phyloP scores from a whole-genome alignment of 2,113 vertebrate genomes.

The Nothoprocta perdicaria region DNA sequence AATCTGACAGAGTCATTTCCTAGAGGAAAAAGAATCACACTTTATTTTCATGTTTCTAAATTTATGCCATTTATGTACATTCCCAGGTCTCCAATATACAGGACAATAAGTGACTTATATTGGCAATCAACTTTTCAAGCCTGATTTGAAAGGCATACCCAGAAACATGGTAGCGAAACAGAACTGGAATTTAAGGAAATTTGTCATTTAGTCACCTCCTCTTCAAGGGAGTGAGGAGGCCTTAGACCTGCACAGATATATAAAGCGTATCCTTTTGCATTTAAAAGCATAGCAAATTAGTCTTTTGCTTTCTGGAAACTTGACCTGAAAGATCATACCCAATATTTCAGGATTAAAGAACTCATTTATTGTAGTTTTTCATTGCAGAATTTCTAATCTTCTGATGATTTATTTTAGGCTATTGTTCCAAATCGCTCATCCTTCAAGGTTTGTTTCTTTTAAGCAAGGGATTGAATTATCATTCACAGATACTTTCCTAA shows the following conservation, averaged over 20 bases:
- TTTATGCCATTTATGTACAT: background rate
- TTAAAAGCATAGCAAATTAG: background rate
- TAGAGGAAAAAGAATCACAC: background rate
- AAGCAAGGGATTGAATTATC: background rate
- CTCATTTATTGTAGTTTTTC: constrained; percentile 35
- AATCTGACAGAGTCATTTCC: background rate
- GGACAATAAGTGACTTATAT: background rate
- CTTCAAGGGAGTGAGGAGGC: background rate
- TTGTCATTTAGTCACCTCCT: background rate
- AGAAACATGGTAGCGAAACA: background rate
- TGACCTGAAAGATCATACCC: background rate
- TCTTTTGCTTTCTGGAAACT: background rate
- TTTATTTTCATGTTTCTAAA: background rate
- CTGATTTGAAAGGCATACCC: background rate
- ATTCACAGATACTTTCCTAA: background rate
- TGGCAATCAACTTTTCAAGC: background rate
- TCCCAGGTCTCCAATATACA: background rate
- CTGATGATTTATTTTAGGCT: background rate
- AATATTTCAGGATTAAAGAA: constrained; percentile 10
- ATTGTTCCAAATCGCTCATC: background rate
- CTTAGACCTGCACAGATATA: background rate
- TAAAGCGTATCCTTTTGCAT: background rate
- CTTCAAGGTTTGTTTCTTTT: background rate
- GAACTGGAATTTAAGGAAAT: background rate
- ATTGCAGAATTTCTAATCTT: constrained; percentile 13